Conservation (phyloP, 2,888 invertebrate species). For the Pogonocherus hispidulus region DNA sequence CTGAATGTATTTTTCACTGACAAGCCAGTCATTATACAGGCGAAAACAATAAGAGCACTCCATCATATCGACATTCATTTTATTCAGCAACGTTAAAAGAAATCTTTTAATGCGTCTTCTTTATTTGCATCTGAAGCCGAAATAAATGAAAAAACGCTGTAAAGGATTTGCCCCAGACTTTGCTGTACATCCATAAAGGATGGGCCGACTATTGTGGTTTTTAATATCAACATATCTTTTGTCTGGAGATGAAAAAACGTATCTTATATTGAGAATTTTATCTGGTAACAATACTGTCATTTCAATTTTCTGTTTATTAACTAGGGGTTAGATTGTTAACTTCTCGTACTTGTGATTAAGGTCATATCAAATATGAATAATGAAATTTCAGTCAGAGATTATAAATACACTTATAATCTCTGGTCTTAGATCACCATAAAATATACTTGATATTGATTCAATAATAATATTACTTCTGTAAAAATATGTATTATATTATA, state of each 20-base stretch:
- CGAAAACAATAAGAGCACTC: not conserved
- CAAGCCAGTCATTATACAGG: not conserved
- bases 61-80: not conserved
- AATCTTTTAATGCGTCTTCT: not conserved
- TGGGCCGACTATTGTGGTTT: not conserved
- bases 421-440: too few species aligned
- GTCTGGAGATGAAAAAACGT: not conserved
- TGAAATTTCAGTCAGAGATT: too few species aligned
- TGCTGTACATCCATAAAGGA: not conserved
- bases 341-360: not conserved
- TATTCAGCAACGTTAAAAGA: not conserved
- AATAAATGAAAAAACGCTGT: not conserved
- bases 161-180: not conserved
- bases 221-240: not conserved
- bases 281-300: not conserved
- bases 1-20: not conserved
- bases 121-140: not conserved
- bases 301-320: not conserved
- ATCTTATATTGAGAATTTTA: not conserved
- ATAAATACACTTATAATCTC: too few species aligned
- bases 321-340: not conserved
- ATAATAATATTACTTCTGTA: too few species aligned
- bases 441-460: too few species aligned
- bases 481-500: too few species aligned
- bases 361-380: not conserved